phyloP scores from a whole-genome alignment of 2,888 invertebrate genomes.

The Tubulanus polymorphus region DNA sequence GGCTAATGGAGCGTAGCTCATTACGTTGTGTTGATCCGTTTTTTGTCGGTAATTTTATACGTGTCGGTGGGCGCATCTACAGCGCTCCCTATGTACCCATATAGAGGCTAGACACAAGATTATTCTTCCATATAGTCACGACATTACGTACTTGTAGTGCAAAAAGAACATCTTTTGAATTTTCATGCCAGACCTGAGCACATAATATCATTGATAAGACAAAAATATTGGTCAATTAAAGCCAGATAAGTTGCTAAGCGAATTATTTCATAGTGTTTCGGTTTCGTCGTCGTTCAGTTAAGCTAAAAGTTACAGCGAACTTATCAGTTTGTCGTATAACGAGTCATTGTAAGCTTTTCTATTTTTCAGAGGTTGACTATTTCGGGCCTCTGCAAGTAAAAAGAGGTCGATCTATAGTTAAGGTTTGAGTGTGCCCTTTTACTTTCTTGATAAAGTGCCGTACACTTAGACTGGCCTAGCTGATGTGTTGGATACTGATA shows the following conservation, averaged over 20 bases:
- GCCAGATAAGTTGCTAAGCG: not conserved
- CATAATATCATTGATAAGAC: not conserved
- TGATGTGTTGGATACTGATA: no score
- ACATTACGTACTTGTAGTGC: no score
- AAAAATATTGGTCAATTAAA: slow-evolving; percentile 1
- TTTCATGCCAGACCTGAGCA: slow-evolving; percentile 1
- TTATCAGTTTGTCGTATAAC: not conserved
- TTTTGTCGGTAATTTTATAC: not conserved
- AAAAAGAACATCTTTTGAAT: no score
- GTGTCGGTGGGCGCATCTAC: not conserved
- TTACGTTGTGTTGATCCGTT: no score
- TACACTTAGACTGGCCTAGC: no score
- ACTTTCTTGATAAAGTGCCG: no score
- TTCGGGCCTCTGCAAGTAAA: not conserved
- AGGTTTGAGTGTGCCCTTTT: no score
- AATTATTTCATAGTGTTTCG: not conserved
- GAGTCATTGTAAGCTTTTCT: not conserved
- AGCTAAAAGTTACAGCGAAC: not conserved
- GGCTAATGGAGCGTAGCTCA: no score
- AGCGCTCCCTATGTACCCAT: not conserved
- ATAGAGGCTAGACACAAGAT: not conserved
- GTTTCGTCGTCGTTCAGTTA: not conserved
- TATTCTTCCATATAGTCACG: not conserved
- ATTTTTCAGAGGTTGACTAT: not conserved
- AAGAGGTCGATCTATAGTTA: not conserved